Evolutionary conservation across 2,888 invertebrate genomes (phyloP), one percentile per base, ranked within the genome.

Genomic region (Nipponacmea schrenckii): DNA sequence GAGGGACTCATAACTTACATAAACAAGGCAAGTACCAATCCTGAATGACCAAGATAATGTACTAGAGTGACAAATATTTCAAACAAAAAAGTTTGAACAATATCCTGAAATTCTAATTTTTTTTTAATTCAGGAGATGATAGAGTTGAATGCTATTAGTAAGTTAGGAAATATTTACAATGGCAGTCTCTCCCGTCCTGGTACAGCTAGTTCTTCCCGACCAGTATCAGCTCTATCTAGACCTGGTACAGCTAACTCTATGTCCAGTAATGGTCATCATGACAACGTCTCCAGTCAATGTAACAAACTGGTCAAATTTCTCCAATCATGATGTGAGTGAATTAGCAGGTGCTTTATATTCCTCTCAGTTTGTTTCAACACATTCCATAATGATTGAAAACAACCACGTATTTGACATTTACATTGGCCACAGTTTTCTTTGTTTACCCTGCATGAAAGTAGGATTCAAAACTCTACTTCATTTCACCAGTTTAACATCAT

Each of bases 271-370:
- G 77, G 79, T 46, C 72, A 79, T 14, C 79, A 81, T 56, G 81
- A 77, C 63, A 77, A 79, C 24, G 82, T 87, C n/a, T 72, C 81
- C 67, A 80, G 79, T 39, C 86, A 86, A 70, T 85, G 85, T 75
- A 82, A 75, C 73, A 84, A 84, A 77, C 83, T 87, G 15, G 74
- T 86, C 62, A 72, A 79, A 31, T 62, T 85, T 26, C 79, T 87
- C 39, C 83, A 84, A 69, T 3, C 56, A 24, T 56, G 56, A 56
- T 24, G 3, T 8, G 39, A 39, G 39, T 8, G 39, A 39, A 1
- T 8, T 39, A 39, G 10, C 39, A 5, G 10, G 8, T 39, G 39
- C 39, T 39, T 39, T 39, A 39, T 39, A 5, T 8, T 1, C 10
- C 1, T 39, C 10, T 2, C 4, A 39, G 10, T 8, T 39, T 8